Evolutionary conservation across 1,140 invertebrate genomes (phyloP), one percentile per base, ranked within the genome.

Genomic region (Epicauta chinensis): DNA sequence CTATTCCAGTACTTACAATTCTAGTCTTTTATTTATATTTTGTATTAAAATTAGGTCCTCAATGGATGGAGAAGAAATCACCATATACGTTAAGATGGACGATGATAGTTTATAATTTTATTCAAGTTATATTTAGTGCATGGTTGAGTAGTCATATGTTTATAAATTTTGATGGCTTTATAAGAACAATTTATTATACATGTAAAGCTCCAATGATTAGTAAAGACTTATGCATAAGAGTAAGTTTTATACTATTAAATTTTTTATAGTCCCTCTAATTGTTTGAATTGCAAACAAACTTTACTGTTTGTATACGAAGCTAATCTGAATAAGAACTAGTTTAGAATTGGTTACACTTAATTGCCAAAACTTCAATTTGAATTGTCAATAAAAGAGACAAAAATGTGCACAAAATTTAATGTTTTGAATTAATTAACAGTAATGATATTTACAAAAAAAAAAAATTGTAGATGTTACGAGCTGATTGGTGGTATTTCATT

Each of bases 1-100:
- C 84, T 4, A 71, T 75, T 38, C 85, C 86, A 1, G 77, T 89
- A 1, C 55, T 87, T 2, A 36, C 69, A 11, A 80, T 86, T 35
- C 66, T 85, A 32, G 64, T 76, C 0, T 66, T 72, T 0, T 87
- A 86, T 53, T 72, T 87, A 3, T 73, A 75, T 52, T 81, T 86
- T 52, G 82, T 87, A 0, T 70, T 84, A 54, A 79, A 79, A 65
- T 60, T 81, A 16, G 88, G 88, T n/a, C 87, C 86, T 10, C 73
- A 75, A 58, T 73, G 79, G 56, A 90, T 89, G 86, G 55, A 62
- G 74, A 81, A 65, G 73, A 80, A 54, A 71, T 72, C 80, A 61
- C 75, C 86, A 1, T 84, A 80, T 54, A 69, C 86, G 43, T 65
- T 90, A 0, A 80, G 82, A 53, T 68, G 64, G 7, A 44, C 81